Evolutionary conservation across 2,888 invertebrate genomes (phyloP).

Genomic region (Apodemia mormo): DNA sequence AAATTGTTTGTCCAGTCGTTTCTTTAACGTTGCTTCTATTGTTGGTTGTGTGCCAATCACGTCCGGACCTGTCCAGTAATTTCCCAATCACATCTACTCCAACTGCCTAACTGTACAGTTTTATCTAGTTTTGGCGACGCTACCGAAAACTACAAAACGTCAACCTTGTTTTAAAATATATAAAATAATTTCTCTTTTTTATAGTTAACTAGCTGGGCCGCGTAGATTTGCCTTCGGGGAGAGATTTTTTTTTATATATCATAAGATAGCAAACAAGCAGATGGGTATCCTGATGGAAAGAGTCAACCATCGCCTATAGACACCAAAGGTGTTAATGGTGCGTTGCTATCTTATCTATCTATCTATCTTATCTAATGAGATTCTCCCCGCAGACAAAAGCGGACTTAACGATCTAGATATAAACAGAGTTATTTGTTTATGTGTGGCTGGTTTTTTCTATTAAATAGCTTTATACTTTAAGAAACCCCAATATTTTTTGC

Average conservation of each 20-base stretch:
- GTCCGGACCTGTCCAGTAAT: constrained; percentile 41
- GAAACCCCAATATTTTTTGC: too few species aligned
- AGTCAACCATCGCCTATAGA: too few species aligned
- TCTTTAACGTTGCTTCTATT: constrained; percentile 38
- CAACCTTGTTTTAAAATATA: constrained; percentile 11
- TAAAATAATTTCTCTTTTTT: neutral
- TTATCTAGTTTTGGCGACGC: constrained; percentile 40
- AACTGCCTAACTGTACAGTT: constrained; percentile 40
- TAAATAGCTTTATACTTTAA: too few species aligned
- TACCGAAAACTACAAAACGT: constrained; percentile 22
- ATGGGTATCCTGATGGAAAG: too few species aligned
- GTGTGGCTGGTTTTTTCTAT: neutral
- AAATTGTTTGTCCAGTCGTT: constrained; percentile 37
- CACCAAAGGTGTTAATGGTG: too few species aligned
- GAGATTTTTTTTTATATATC: too few species aligned
- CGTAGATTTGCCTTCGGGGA: too few species aligned
- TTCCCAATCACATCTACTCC: constrained; percentile 45
- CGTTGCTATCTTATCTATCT: too few species aligned
- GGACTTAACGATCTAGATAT: neutral
- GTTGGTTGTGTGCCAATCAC: constrained; percentile 52
- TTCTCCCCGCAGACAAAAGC: constrained; percentile 2
- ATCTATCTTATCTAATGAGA: too few species aligned
- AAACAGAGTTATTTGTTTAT: too few species aligned
- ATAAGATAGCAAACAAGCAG: too few species aligned
- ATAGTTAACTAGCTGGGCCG: too few species aligned